Evolutionary conservation across 2,888 invertebrate species (phyloP).

Genomic region (Aethes cnicana): DNA sequence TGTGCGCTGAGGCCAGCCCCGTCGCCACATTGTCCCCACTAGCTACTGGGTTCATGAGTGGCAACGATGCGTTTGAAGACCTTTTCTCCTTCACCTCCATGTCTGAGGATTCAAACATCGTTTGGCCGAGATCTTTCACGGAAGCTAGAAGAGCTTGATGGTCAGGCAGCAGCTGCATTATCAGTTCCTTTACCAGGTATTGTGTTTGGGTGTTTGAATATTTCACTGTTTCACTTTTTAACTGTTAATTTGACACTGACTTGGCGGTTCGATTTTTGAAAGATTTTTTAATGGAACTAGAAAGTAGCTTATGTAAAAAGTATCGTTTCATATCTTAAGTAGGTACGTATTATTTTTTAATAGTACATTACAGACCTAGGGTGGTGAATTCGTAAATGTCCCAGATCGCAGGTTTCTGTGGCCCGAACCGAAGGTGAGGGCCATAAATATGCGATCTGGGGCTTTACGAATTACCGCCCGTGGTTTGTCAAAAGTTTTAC

Average conservation of each 20-base stretch:
- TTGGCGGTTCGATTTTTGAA: constrained; percentile 61
- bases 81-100: constrained; percentile 66
- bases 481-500: too few species aligned
- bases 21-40: constrained; percentile 72
- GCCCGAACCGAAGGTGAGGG: too few species aligned
- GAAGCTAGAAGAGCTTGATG: constrained; percentile 48
- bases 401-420: too few species aligned
- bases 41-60: constrained; percentile 71
- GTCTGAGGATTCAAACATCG: constrained; percentile 49
- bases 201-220: constrained; percentile 27
- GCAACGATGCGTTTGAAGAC: constrained; percentile 61
- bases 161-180: constrained; percentile 68
- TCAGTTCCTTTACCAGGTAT: too few species aligned
- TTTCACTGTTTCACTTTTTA: constrained; percentile 61
- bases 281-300: constrained; percentile 13
- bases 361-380: too few species aligned
- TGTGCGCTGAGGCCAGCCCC: constrained; percentile 60
- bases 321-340: neutral
- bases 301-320: neutral
- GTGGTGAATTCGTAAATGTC: too few species aligned
- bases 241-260: constrained; percentile 57
- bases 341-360: too few species aligned
- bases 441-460: too few species aligned
- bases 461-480: too few species aligned
- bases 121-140: constrained; percentile 45